Evolutionary conservation across 2,888 invertebrate species (phyloP), one percentile per base, ranked within the genome.

Genomic region (Drosophila meridiana): DNA sequence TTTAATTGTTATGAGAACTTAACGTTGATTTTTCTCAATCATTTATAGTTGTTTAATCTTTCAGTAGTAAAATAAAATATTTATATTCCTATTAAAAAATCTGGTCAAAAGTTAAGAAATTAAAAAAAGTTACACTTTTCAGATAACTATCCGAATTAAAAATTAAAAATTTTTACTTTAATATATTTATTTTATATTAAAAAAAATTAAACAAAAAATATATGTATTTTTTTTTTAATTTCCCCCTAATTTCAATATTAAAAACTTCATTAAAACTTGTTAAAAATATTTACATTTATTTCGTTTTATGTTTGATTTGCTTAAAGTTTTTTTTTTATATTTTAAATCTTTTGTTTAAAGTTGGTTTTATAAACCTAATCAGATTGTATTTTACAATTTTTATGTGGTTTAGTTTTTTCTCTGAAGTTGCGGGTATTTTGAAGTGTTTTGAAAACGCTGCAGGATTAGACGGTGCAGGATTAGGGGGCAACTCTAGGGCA

Each of bases 271-370:
- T 28, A 0, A 34, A 34, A 20, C 28, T 66, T 50, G 69, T 69
- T 82, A 70, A 74, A 87, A 87, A 84, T 87, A 87, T 89, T 67
- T 87, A 87, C 89, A 87, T 87, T 76, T 87, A 85, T 85, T 84
- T 87, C 87, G 84, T 76, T 42, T 50, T 14, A 3, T 42, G 14
- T 36, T 9, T 6, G 9, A 3, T 40, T n/a, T 40, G 7, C 13
- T 28, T 11, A 1, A 20, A 20, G 20, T 40, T 47, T 36, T 20
- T 11, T 42, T 56, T 30, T 40, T 62, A 69, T 56, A 61, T 48
- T 64, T 75, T 58, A 67, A 47, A 36, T 36, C 13, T n/a, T 34
- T 56, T 30, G 7, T 62, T 72, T 62, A 55, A 45, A 52, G 66
- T 42, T 14, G 82, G 87, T 86, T 87, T 87, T 36, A 69, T 14